These are phyloP conservation scores for Halocynthia roretzi DNA, from an alignment of 23 tunicate species.

Conservation along the genomic window DNA sequence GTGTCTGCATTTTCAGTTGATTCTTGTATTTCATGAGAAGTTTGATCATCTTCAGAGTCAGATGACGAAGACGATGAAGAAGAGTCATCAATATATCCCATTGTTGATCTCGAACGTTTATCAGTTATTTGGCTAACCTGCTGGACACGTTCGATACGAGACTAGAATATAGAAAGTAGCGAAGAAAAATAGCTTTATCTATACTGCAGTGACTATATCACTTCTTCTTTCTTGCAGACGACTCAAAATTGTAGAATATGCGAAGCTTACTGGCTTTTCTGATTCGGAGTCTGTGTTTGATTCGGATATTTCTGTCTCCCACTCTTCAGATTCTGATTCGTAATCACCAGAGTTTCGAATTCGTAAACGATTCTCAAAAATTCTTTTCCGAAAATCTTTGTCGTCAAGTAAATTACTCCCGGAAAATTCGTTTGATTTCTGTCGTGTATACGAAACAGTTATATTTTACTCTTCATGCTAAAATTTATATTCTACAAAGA, in stretches of 20 bases:
- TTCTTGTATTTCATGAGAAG: neutral
- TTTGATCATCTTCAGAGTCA: conserved; percentile 19
- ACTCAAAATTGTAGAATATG: too few relatives aligned
- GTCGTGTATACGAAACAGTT: too few relatives aligned
- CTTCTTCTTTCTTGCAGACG: too few relatives aligned
- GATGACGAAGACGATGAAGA: conserved; percentile 9
- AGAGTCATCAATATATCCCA: neutral
- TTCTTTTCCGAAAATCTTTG: conserved; percentile 2
- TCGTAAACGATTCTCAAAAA: conserved; percentile 3
- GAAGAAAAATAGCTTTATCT: too few relatives aligned
- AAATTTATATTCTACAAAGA: too few relatives aligned
- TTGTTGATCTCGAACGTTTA: neutral
- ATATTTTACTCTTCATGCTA: too few relatives aligned
- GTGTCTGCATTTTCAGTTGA: neutral
- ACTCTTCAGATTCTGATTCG: conserved; percentile 20
- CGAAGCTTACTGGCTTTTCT: neutral
- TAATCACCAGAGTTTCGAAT: conserved; percentile 4
- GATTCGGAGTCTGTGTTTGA: conserved; percentile 5
- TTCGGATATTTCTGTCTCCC: conserved; percentile 4
- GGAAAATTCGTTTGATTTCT: too few relatives aligned
- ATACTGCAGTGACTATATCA: too few relatives aligned
- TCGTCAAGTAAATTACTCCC: neutral
- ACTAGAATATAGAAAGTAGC: too few relatives aligned
- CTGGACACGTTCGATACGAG: too few relatives aligned
- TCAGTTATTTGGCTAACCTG: neutral